phyloP scores from a whole-genome alignment of 2,888 invertebrate genomes.

The Chesias legatella region DNA sequence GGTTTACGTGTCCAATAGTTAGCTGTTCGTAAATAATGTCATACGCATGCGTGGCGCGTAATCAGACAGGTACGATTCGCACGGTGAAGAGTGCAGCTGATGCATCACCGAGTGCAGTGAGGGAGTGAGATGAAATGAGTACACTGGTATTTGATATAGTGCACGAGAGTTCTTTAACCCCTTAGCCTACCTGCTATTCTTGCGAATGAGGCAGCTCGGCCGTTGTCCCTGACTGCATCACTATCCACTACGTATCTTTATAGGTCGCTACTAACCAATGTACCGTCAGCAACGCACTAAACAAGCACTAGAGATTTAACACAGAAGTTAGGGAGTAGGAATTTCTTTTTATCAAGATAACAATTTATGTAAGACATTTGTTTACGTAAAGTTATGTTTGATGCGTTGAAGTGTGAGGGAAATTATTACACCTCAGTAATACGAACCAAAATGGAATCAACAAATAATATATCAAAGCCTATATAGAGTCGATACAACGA shows the following conservation, averaged over 20 bases:
- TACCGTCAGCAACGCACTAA: conserved; percentile 50
- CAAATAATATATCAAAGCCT: too few species aligned
- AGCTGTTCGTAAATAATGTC: conserved; percentile 61
- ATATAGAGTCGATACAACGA: too few species aligned
- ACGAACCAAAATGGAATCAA: too few species aligned
- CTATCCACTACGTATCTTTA: conserved; percentile 74
- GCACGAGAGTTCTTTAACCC: conserved; percentile 79
- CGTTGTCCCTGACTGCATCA: conserved; percentile 76
- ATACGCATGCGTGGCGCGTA: conserved; percentile 76
- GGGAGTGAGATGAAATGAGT: conserved; percentile 66
- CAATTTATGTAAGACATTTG: conserved; percentile 11
- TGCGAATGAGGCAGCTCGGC: conserved; percentile 78
- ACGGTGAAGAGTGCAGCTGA: conserved; percentile 63
- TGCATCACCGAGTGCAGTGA: conserved; percentile 62
- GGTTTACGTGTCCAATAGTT: conserved; percentile 53
- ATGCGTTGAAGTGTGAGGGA: conserved; percentile 11
- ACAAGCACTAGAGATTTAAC: conserved; percentile 2
- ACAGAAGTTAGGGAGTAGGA: too few species aligned
- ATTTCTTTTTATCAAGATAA: too few species aligned
- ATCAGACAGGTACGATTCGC: conserved; percentile 77
- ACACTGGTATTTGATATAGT: conserved; percentile 81
- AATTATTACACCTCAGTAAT: too few species aligned
- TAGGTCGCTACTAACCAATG: conserved; percentile 67
- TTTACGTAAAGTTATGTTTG: conserved; percentile 15
- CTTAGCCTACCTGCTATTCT: conserved; percentile 80